Base-by-base conservation (phyloP, 2,797 vertebrate genomes). In the Nannoperca obscura region DNA sequence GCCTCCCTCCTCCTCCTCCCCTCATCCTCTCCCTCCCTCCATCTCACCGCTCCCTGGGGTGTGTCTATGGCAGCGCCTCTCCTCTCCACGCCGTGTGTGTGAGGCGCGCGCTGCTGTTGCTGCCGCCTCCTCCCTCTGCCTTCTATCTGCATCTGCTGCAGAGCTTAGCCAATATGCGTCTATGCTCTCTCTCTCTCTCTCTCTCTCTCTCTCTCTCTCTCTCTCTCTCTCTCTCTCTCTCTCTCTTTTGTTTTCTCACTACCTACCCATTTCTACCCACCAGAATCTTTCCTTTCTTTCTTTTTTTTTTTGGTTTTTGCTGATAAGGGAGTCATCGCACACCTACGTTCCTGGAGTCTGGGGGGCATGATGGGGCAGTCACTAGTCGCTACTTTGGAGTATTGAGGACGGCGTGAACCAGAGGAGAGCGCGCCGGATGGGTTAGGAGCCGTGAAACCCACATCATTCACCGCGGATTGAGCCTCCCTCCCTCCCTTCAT, bases 61-160 rank as follows among this genome's bases (percentile, higher is more conserved):
- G 93, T 94, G 91, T 92, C 93, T 93, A 74, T 86, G 83, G 83
- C 81, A 83, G 83, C 73, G 70, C 86, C 77, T 88, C 82, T 89
- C 84, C 66, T 79, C 86, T 68, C 71, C 59, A n/a, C 66, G 17
- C 74, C 34, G 36, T 12, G 34, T 65, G 78, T 61, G 61, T 71
- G 79, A 27, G 89, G 27, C 63, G 72, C 57, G 80, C 69, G 70
- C 30, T 66, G 71, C 60, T 85, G 80, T 53, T 88, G 78, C 77
- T 75, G 84, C 82, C 74, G 74, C 88, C 90, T 80, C 87, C 83
- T 72, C 81, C 70, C 76, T 74, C 74, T 83, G 72, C 86, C 88
- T 89, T 71, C 88, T 75, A 88, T 92, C 88, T 91, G 90, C 90
- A 85, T 91, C 91, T 92, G 86, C 91, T 92, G 92, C 92, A 91